Base-by-base conservation (phyloP, 64 coral and sea anemone genomes). In the Dendrophyllia cribrosa region DNA sequence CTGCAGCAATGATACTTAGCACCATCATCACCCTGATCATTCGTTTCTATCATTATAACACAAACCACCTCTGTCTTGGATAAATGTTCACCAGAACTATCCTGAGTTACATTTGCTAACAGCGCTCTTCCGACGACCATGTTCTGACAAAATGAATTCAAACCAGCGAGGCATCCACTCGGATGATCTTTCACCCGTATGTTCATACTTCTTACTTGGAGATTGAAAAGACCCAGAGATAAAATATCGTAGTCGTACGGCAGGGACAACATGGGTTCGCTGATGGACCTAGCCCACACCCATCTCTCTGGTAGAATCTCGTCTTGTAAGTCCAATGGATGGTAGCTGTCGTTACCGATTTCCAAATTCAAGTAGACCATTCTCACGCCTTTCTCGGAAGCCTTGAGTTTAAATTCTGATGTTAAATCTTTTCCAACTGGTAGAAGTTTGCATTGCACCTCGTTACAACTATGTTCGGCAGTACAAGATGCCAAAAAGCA, bases 261-360 rank as follows among this genome's bases (percentile, higher is more conserved):
- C 72, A 75, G 19, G 49, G 72, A 75, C 14, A 75, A 19, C 72
- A 75, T 49, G 1, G 25, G 44, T 49, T 75, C 72, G 6, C 4
- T 50, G 45, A 75, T 75, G 10, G 43, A 6, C 17, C 10, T 4
- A 46, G 44, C 72, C 72, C 72, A 75, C 14, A 75, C 15, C 45
- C 72, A 75, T 49, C 45, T 49, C 3, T 75, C 7, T 10, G 72
- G 45, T 19, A 75, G 72, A 13, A 75, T 8, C 72, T 75, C 72
- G 13, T 75, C 47, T 49, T 15, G 15, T 48, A 19, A 20, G 3
- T 75, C 13, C 14, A 75, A 49, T 49, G 72, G 72, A 75, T 1
- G 4, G 15, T 75, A 75, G 72, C 72, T 74, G 34, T 49, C 43
- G 71, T 74, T 74, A 5, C 71, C 71, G 44, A 74, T 74, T 43